Evolutionary conservation across 64 coral and sea anemone species (phyloP).

Genomic region (Dendrophyllia cribrosa): DNA sequence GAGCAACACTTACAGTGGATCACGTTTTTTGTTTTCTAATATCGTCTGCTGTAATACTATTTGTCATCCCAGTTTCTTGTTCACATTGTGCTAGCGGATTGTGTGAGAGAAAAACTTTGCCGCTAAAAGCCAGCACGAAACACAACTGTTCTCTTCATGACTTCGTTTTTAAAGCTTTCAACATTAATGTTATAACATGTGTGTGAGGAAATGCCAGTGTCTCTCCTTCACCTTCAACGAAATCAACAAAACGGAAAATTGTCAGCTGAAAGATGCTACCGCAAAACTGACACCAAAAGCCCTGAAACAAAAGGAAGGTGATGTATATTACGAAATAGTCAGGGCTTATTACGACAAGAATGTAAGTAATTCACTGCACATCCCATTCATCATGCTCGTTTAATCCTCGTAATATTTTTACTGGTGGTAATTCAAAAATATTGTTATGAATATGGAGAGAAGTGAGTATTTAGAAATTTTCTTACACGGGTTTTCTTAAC

Average conservation of each 20-base stretch:
- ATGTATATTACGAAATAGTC: not conserved
- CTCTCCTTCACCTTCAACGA: not conserved
- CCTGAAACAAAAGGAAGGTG: not conserved
- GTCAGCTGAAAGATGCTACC: too few relatives aligned
- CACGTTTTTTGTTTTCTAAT: too few relatives aligned
- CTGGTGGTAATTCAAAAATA: too few relatives aligned
- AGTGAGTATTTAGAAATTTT: too few relatives aligned
- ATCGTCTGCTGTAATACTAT: too few relatives aligned
- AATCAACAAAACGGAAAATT: not conserved
- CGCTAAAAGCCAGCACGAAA: not conserved
- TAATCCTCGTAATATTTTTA: too few relatives aligned
- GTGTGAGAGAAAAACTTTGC: not conserved
- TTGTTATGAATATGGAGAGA: too few relatives aligned
- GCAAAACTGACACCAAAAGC: too few relatives aligned
- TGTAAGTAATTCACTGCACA: not conserved
- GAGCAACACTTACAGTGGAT: too few relatives aligned
- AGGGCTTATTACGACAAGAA: not conserved
- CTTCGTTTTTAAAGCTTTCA: not conserved
- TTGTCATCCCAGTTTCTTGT: too few relatives aligned
- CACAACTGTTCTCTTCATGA: not conserved
- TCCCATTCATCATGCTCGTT: too few relatives aligned
- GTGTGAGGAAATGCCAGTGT: not conserved
- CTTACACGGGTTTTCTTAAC: too few relatives aligned
- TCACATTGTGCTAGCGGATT: not conserved
- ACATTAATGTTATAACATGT: not conserved